A percentile compares a stretch with the other conserved stretches of the same genome.
Evolutionary conservation across 2,888 invertebrate species (phyloP).

Genomic region (Cephalotes varians): DNA sequence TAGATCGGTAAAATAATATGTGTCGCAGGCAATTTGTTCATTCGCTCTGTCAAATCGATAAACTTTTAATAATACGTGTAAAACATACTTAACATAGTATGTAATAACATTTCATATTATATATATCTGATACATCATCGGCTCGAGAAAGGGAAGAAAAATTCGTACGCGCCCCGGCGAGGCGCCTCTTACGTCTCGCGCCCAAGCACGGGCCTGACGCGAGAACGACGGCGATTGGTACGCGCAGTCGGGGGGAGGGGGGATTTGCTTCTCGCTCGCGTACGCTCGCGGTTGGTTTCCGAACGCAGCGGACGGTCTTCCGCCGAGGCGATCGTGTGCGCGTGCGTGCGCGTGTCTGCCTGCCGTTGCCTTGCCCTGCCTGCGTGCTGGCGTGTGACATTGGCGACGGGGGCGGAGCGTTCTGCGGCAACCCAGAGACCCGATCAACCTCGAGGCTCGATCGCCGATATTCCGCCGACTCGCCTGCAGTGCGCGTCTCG

Average conservation of each 20-base stretch:
- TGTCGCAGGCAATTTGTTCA: no score
- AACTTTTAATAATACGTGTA: no score
- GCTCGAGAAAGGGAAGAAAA: no score
- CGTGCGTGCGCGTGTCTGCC: not conserved
- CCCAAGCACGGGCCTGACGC: not conserved
- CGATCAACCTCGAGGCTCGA: slow-evolving; percentile 76
- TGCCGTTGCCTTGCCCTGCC: not conserved
- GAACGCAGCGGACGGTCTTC: slow-evolving; percentile 29
- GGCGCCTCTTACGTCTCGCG: no score
- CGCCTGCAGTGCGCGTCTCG: slow-evolving; percentile 67
- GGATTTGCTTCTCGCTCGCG: not conserved
- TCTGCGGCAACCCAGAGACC: slow-evolving; percentile 74
- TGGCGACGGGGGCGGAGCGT: slow-evolving; percentile 76
- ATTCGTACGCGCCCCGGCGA: not conserved
- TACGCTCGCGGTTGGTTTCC: slow-evolving; percentile 30
- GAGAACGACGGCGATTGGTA: not conserved
- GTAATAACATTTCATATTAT: no score
- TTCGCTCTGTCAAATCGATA: no score
- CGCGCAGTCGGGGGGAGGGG: not conserved
- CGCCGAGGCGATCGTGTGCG: not conserved
- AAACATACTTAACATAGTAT: no score
- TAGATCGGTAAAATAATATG: no score
- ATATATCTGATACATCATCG: no score
- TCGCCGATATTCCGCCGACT: slow-evolving; percentile 76
- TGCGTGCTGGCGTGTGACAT: slow-evolving; percentile 58